phyloP scores from a whole-genome alignment of 2,797 vertebrate species.

The Galagoides demidoff region DNA sequence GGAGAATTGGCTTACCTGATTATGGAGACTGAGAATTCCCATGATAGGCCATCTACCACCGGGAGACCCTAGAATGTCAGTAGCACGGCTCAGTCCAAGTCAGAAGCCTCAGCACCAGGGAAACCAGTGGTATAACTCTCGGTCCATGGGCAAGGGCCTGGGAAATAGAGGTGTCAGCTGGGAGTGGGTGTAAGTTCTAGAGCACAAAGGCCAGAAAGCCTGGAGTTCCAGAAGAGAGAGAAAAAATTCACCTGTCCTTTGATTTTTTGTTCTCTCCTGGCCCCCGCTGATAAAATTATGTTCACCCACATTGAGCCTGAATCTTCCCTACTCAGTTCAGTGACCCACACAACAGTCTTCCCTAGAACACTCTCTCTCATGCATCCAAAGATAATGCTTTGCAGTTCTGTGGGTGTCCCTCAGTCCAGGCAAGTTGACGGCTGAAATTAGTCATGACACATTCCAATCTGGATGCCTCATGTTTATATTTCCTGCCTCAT shows the following conservation, averaged over 20 bases:
- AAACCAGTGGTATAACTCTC: not conserved
- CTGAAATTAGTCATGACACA: not conserved
- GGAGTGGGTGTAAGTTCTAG: not conserved
- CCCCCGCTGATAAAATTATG: not conserved
- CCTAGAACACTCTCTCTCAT: not conserved
- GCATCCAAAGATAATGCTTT: not conserved
- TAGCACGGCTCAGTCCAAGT: not conserved
- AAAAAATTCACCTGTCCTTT: not conserved
- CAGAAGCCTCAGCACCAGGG: not conserved
- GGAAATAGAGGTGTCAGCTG: accelerated
- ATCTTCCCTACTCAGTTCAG: not conserved
- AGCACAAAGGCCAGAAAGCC: no score
- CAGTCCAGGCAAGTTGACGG: not conserved
- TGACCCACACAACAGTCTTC: not conserved
- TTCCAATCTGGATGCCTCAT: not conserved
- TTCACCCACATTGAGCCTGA: not conserved
- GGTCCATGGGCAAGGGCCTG: not conserved
- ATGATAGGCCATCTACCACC: not conserved
- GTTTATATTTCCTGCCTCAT: not conserved
- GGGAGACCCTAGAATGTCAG: not conserved
- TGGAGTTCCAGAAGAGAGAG: not conserved
- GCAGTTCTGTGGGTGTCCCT: not conserved
- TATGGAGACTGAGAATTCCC: not conserved
- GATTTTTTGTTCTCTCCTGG: not conserved
- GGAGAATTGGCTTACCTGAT: not conserved